Base-by-base conservation (phyloP, 2,113 vertebrate species). In the Leptosomus discolor region DNA sequence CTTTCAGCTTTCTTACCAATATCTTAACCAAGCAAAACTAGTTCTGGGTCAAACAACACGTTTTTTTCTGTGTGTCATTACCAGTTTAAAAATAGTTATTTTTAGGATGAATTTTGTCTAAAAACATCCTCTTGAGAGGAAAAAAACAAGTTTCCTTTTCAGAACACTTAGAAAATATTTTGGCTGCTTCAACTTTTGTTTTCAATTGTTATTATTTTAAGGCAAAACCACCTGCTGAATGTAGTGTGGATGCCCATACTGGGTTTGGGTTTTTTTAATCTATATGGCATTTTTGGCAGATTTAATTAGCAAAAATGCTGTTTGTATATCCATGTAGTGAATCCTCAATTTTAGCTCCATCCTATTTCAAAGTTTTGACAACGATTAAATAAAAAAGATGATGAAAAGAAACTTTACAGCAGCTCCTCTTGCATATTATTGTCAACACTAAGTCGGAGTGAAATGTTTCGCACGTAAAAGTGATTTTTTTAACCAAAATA, bases 401-500 rank as follows among this genome's bases (percentile, higher is more conserved):
- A 75, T 14, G 19, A 63, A 85, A 85, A 92, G 19, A 70, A 78
- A 89, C 54, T 64, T 60, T 14, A 46, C 39, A 80, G 61, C 46
- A 92, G 73, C 37, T 76, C 73, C 75, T 80, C 64, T 60, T 93
- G 67, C 54, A n/a, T 84, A 51, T 57, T 82, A 81, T 67, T 93
- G 80, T 79, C 77, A 94, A 79, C 56, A 79, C 8, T 70, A 70
- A 94, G 30, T 37, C 0, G 3, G 34, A 95, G 54, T 90, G 30
- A 96, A 93, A 58, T 80, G 70, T 82, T 96, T 94, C 20, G 0
- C 69, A 95, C 0, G 0, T 73, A 83, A 76, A 93, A 92, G 57
- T 87, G 57, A 68, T 64, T 86, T 87, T 82, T 71, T 93, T 64
- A 88, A 94, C n/a, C 50, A 94, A 94, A 97, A 97, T 93, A 97